Conservation (phyloP, 1,140 invertebrate genomes). For the Meteorus sp. region DNA sequence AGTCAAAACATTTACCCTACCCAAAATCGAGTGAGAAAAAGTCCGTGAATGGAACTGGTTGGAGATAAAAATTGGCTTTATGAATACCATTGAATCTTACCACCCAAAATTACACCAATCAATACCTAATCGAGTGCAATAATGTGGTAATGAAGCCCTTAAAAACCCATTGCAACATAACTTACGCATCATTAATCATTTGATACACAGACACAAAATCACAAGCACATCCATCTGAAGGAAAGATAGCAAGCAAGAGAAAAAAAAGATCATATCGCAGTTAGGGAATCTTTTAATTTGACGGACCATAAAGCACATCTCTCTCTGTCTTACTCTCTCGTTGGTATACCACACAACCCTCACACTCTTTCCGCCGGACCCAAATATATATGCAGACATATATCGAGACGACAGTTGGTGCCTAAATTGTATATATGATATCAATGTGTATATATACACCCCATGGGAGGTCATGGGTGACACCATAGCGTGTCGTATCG, state of each 20-base stretch:
- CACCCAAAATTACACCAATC: neutral
- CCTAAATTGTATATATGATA: conserved; percentile 44
- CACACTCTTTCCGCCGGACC: conserved; percentile 5
- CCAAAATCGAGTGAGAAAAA: neutral
- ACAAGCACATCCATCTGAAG: conserved; percentile 10
- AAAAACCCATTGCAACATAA: conserved; percentile 17
- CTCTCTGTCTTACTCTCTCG: conserved; percentile 22
- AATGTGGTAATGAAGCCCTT: conserved; percentile 14
- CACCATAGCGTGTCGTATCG: conserved; percentile 56
- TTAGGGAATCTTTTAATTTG: conserved; percentile 62
- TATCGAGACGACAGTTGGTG: conserved; percentile 34
- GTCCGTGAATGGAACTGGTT: too few species aligned
- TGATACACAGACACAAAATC: too few species aligned
- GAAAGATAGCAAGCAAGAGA: too few species aligned
- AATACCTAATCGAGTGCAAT: conserved; percentile 19
- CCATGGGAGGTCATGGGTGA: conserved; percentile 55
- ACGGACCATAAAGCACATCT: conserved; percentile 60
- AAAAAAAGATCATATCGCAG: conserved; percentile 52
- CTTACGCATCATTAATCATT: conserved; percentile 23
- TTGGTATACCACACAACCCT: neutral
- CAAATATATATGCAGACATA: too few species aligned
- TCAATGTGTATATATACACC: conserved; percentile 49
- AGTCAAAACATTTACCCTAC: too few species aligned
- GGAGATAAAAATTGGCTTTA: too few species aligned
- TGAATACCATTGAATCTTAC: too few species aligned